A percentile compares a stretch with the other conserved stretches of the same genome.
Evolutionary conservation across 2,797 vertebrate species (phyloP).

Genomic region (Tolypeutes matacus): DNA sequence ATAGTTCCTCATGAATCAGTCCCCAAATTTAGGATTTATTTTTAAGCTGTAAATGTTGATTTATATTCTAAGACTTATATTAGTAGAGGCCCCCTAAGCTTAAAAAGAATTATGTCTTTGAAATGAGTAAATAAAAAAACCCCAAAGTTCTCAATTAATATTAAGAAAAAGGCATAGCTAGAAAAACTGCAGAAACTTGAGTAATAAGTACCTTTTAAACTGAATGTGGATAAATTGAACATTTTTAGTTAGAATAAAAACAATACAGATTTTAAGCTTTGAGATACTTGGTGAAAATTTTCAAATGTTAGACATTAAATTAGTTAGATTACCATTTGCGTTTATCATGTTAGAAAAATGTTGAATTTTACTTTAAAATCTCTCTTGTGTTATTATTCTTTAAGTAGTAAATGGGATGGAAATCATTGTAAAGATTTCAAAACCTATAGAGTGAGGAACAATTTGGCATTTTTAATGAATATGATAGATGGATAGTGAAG

Average conservation of each 20-base stretch:
- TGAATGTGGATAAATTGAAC: constrained; percentile 22
- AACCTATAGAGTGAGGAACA: neutral
- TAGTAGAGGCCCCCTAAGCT: neutral
- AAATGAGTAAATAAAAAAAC: constrained; percentile 45
- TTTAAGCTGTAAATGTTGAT: constrained; percentile 64
- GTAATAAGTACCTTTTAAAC: neutral
- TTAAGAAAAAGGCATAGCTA: constrained; percentile 29
- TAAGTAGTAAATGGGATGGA: constrained; percentile 44
- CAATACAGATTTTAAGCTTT: constrained; percentile 45
- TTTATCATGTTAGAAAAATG: constrained; percentile 60
- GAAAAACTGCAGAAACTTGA: constrained; percentile 54
- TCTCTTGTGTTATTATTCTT: neutral
- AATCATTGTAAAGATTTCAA: constrained; percentile 58
- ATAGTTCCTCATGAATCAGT: constrained; percentile 10
- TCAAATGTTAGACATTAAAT: constrained; percentile 27
- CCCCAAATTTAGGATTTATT: constrained; percentile 43
- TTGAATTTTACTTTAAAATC: constrained; percentile 53
- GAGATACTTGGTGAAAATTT: constrained; percentile 55
- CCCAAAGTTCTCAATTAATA: neutral
- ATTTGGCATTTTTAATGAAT: constrained; percentile 58
- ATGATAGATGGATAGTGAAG: constrained; percentile 33
- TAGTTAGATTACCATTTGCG: constrained; percentile 45
- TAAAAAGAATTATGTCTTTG: constrained; percentile 46
- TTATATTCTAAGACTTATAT: neutral
- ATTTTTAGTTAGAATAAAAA: constrained; percentile 39